Base-by-base conservation (phyloP, 1,140 invertebrate species). In the Ips typographus region DNA sequence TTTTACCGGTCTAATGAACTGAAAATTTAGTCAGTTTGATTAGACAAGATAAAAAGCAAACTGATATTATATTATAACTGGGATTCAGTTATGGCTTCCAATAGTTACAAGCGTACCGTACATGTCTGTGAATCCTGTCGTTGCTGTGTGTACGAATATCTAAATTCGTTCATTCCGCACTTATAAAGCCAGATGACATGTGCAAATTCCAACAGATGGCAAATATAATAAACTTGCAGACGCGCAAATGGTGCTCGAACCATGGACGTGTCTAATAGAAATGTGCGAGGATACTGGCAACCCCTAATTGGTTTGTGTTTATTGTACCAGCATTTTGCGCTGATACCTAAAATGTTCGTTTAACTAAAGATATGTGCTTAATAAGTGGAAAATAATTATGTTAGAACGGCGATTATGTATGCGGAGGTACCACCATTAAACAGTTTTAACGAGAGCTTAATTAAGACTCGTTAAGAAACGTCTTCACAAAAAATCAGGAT, bases 381-480 rank as follows among this genome's bases (percentile, higher is more conserved):
- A 22, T 49, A 49, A 8, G 22, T 8, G 44, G 22, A 3, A 8
- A 49, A 49, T 49, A 8, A 49, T 22, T 22, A 8, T 22, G 44
- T 22, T 22, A 22, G 22, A 22, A 22, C 22, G 22, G 22, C 22
- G 22, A 49, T 49, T 22, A 49, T 8, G 7, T 49, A 49, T 49
- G 44, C 22, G 44, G 44, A 49, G 44, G 44, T 8, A 49, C 44
- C 44, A 8, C 44, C 6, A 49, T 22, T 49, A 49, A 58, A 58
- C 56, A 58, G 56, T 58, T 58, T 58, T 58, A 58, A 58, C 56
- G 40, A 58, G 56, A 58, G 38, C 38, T 7, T 40, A 39, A 58
- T 58, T 58, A 58, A 8, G 3, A 40, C 7, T 41, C 40, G 41
- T 58, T 58, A 58, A 58, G 22, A 40, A 41, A 3, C 40, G 22